Base-by-base conservation (phyloP, 1,140 invertebrate species). In the Pseudomyrmex cubaensis region DNA sequence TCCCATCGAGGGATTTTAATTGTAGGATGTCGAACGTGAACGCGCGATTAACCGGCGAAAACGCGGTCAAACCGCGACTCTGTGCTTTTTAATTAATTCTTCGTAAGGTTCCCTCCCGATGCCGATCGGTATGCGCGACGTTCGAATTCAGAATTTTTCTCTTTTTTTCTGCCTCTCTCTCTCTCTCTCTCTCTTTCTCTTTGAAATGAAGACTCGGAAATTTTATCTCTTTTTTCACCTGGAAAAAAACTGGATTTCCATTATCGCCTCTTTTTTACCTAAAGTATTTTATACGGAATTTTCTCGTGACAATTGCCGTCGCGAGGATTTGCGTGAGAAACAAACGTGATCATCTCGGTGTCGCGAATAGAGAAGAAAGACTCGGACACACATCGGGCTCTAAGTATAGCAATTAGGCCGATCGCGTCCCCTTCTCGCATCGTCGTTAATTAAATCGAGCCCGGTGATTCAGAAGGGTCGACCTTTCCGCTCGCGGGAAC, bases 361-460 rank as follows among this genome's bases (percentile, higher is more conserved):
- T 10, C 57, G 50, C 25, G 35, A 66, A 69, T 35, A 75, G 48
- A 75, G 54, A 7, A 1, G 35, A 35, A 0, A 5, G 73, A 54
- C 22, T 67, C 61, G 70, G 59, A 35, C 35, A 7, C 59, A 77
- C 17, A 74, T 84, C 80, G 75, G 66, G 48, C 67, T 80, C 72
- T 89, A 88, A 82, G 82, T 89, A 89, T 89, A 89, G 87, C 25
- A 75, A 86, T 75, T 67, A 76, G 72, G 52, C 70, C 87, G 80
- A 83, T 89, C 75, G 84, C 61, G 84, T 69, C 63, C 56, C 35
- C 20, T 69, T 17, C 35, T 17, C 69, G 85, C 77, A 67, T 86
- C 75, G 76, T 75, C 69, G 76, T 89, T 89, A 89, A 89, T 89
- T 89, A 89, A 89, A 89, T 89, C 77, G 75, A 85, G 82, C 59